phyloP scores from a whole-genome alignment of 2,888 invertebrate genomes.

The Drosophila barbarae region DNA sequence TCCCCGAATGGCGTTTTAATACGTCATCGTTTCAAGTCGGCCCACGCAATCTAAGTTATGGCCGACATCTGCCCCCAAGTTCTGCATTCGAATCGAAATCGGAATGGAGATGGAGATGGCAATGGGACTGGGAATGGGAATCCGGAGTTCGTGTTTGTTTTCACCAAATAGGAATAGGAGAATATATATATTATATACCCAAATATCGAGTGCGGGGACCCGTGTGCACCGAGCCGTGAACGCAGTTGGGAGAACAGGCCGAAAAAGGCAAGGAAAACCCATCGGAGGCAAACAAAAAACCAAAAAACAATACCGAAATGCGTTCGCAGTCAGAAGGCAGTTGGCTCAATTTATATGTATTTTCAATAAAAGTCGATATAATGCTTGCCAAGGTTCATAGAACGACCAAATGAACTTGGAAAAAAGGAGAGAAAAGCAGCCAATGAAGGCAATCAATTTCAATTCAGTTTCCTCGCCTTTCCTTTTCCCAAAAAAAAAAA shows the following conservation, averaged over 20 bases:
- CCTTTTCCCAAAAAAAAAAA: slow-evolving; percentile 21
- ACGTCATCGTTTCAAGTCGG: slow-evolving; percentile 65
- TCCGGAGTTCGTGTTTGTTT: slow-evolving; percentile 66
- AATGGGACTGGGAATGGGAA: slow-evolving; percentile 51
- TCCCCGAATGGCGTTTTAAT: slow-evolving; percentile 61
- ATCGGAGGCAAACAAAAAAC: slow-evolving; percentile 25
- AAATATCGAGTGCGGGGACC: slow-evolving; percentile 23
- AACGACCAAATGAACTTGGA: slow-evolving; percentile 68
- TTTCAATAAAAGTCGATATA: slow-evolving; percentile 69
- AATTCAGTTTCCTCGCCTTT: slow-evolving; percentile 63
- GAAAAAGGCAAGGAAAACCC: slow-evolving; percentile 43
- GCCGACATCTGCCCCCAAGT: slow-evolving; percentile 64
- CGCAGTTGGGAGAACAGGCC: slow-evolving; percentile 44
- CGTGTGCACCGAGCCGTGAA: slow-evolving; percentile 63
- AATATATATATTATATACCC: slow-evolving; percentile 7
- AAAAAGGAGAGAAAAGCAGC: slow-evolving; percentile 30
- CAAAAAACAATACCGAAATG: slow-evolving; percentile 31
- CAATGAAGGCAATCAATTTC: slow-evolving; percentile 73
- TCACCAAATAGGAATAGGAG: slow-evolving; percentile 55
- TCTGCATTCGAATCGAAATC: slow-evolving; percentile 51
- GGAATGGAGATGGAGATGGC: slow-evolving; percentile 39
- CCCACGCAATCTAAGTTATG: slow-evolving; percentile 71
- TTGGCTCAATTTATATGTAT: slow-evolving; percentile 64
- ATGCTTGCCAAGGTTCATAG: slow-evolving; percentile 70
- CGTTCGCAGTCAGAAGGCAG: slow-evolving; percentile 42